Evolutionary conservation across 2,797 vertebrate genomes (phyloP), one percentile per base, ranked within the genome.

Genomic region (Malacoctenus gilli): DNA sequence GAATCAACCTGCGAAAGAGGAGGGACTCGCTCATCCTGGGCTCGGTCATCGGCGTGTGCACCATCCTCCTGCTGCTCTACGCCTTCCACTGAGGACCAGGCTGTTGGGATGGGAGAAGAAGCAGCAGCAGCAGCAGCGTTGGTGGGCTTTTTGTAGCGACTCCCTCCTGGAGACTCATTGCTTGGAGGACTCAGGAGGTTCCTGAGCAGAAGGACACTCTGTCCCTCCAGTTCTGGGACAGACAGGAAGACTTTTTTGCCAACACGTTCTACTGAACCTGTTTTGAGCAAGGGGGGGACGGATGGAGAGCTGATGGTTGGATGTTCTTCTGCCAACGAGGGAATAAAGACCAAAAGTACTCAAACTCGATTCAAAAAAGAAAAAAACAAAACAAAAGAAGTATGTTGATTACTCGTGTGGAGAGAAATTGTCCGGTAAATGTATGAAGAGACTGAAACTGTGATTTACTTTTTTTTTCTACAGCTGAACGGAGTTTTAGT

Each of bases 11-110:
- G 20, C 92, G 96, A 39, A 99, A 99, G 73, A 93, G 96, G 28
- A 91, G 95, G 16, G 97, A 99, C 88, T 98, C 97, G 0, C 91
- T 99, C 85, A 96, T 99, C 75, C 71, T 99, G 46, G 97, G 96
- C 0, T 69, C 90, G 2, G 86, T 99, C 21, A 92, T 99, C 3
- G 95, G 95, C 5, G 23, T 96, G 83, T 99, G 97, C 75, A 99
- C 96, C 90, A 94, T 99, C 68, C 89, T 99, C 2, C 87, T 99
- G 72, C 89, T 99, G 60, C 89, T 99, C 0, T 99, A 98, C 1
- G 96, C 97, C 12, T 95, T 98, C 80, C 97, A 99, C 91, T 99
- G 93, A 98, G 81, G 54, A 76, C 51, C 44, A 16, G 67, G 77
- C 86, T 72, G 81, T 68, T 72, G 71, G 8, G 25, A 28, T 28